Conservation (phyloP, 2,797 vertebrate genomes). For the Novumbra hubbsi region DNA sequence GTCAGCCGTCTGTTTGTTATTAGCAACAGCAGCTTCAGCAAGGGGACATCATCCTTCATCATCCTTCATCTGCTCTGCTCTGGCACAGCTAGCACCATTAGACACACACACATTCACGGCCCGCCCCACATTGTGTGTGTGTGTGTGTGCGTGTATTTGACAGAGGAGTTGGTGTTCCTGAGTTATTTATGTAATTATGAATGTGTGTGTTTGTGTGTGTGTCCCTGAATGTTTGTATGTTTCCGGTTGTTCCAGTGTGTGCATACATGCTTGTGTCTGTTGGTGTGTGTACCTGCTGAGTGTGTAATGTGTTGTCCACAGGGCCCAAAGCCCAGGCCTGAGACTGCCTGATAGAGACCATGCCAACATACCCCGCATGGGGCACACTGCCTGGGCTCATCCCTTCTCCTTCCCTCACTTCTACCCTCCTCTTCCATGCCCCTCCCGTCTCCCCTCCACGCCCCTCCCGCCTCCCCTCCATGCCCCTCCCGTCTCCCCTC, state of each 20-base stretch:
- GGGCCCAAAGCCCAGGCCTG: constrained; percentile 69
- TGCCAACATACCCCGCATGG: constrained; percentile 66
- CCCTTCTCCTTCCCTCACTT: constrained; percentile 27
- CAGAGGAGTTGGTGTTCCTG: neutral
- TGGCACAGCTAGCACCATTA: neutral
- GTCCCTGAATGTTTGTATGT: neutral
- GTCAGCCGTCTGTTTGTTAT: constrained; percentile 1
- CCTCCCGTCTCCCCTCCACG: constrained; percentile 28
- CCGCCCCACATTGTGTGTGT: constrained; percentile 24
- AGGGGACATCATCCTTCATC: neutral
- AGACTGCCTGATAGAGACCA: constrained; percentile 69
- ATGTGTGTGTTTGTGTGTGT: constrained; percentile 9
- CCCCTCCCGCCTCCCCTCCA: constrained; percentile 30
- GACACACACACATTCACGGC: constrained; percentile 3
- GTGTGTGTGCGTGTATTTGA: constrained; percentile 4
- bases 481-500: constrained; percentile 33
- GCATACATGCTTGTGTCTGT: constrained; percentile 23
- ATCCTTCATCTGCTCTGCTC: neutral
- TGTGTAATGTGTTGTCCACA: constrained; percentile 31
- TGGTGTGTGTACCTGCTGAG: neutral
- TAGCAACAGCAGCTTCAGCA: neutral
- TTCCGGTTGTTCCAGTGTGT: constrained; percentile 19
- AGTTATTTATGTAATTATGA: neutral
- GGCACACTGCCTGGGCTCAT: constrained; percentile 45
- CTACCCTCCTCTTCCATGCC: constrained; percentile 14